A percentile compares a stretch with the other conserved stretches of the same genome.
phyloP scores from a whole-genome alignment of 2,888 invertebrate genomes.

The Linyphia triangularis region DNA sequence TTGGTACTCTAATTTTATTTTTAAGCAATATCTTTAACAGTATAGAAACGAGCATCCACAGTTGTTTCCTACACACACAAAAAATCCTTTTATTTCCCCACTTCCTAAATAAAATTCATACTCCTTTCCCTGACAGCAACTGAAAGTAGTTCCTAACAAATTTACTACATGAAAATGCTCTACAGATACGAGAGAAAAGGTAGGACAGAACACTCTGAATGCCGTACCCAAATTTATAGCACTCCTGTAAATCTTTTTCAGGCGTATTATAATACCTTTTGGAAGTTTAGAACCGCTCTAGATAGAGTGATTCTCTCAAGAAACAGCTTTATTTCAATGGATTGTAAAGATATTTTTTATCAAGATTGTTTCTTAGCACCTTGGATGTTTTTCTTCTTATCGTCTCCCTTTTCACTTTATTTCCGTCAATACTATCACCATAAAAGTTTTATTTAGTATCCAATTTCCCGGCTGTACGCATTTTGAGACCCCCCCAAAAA shows the following conservation, averaged over 20 bases:
- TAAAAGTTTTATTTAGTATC: not conserved
- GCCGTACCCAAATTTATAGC: not conserved
- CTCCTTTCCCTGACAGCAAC: not conserved
- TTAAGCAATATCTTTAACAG: too few species aligned
- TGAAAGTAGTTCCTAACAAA: not conserved
- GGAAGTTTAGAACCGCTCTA: not conserved
- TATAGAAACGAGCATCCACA: too few species aligned
- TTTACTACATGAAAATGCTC: not conserved
- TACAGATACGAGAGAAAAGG: not conserved
- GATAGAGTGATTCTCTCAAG: constrained; percentile 6
- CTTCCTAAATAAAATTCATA: too few species aligned
- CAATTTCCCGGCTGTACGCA: not conserved
- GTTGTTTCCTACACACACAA: too few species aligned
- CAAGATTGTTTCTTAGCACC: not conserved
- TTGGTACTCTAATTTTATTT: too few species aligned
- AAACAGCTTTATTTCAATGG: not conserved
- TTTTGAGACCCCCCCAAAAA: not conserved
- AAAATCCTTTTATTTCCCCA: too few species aligned
- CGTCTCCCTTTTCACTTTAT: not conserved
- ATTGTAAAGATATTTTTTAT: not conserved
- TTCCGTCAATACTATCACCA: too few species aligned
- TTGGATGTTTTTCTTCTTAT: not conserved
- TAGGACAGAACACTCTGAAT: not conserved
- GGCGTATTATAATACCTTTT: constrained; percentile 1
- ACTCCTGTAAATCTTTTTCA: not conserved